Base-by-base conservation (phyloP, 2,888 invertebrate species). In the Congeria kusceri region DNA sequence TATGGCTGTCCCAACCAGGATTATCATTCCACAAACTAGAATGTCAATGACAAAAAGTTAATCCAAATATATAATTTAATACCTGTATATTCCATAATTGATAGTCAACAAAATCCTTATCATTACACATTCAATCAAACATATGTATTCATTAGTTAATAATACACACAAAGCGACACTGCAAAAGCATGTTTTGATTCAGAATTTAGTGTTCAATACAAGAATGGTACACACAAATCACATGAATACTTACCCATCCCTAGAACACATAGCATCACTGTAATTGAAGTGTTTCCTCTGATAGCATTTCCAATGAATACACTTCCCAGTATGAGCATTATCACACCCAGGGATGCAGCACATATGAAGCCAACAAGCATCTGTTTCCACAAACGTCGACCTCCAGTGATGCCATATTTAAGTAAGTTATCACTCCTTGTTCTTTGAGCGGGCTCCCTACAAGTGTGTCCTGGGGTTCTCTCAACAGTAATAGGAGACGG, bases 181-280 rank as follows among this genome's bases (percentile, higher is more conserved):
- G 9, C 9, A 39, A 9, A 7, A 39, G 15, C 39, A 39, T 39
- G 39, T 7, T 39, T 39, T 5, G 3, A 39, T 39, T 39, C 39
- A 39, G 15, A 39, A 39, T 39, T 39, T 9, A n/a, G n/a, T n/a
- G n/a, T n/a, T n/a, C 15, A 9, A 39, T 13, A 25, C 59, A 5
- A 7, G 11, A 32, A 4, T 32, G 32, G 32, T 32, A 32, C 32
- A 32, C 4, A 4, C 4, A 53, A 47, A 49, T 9, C 28, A 28
- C 28, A 25, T 28, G 20, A 27, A 56, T 53, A 77, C 89, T 84
- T 84, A 91, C 91, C 91, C 73, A 91, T 89, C 62, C 91, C 91
- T 86, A 91, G 85, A 13, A 91, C 88, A 87, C 91, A 91, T n/a
- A 91, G 76, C 90, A 91, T 90, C 13, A 91, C 88, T n/a, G 89